Evolutionary conservation across 2,888 invertebrate species (phyloP), one percentile per base, ranked within the genome.

Genomic region (Apamea monoglypha): DNA sequence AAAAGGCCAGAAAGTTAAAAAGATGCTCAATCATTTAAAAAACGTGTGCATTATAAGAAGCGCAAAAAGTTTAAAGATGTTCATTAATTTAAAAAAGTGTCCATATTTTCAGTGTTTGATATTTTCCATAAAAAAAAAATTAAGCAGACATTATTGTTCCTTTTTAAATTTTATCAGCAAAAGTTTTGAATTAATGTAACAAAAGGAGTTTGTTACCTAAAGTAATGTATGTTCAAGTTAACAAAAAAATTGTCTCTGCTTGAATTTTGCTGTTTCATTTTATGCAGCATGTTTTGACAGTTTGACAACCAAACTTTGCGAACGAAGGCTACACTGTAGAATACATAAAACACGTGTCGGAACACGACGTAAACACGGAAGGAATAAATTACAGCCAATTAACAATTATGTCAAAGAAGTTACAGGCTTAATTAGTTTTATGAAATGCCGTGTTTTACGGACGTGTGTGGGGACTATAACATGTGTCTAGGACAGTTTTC

Each of bases 331-430:
- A 74, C 56, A 40, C 36, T 69, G 68, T 14, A 36, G 18, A n/a
- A 50, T 4, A 29, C 71, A 29, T 36, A 1, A 47, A 67, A 70
- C 67, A 40, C n/a, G 59, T 70, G 16, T 7, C 36, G 2, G 6
- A 59, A 75, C 21, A 36, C 6, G 25, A 25, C 36, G 44, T 47
- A 40, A 75, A 64, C 75, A 80, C 47, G 50, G 12, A 59, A 69
- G 44, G 64, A 75, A 83, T 75, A 75, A 68, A 61, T 78, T 83
- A 74, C 66, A 14, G n/a, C 50, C 4, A 71, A 80, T 72, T 56
- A 76, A 29, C 61, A 82, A 82, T 78, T 59, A 66, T 36, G 44
- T 66, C 53, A 74, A 78, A 74, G 66, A 66, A 82, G 66, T 73
- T 64, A n/a, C 8, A 53, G 3, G 73, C 73, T 12, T 76, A 83